Percentiles rank a stretch among this genome's conserved stretches.
phyloP scores from a whole-genome alignment of 37 sponge, comb jelly and placozoan species.

The Mnemiopsis leidyi region DNA sequence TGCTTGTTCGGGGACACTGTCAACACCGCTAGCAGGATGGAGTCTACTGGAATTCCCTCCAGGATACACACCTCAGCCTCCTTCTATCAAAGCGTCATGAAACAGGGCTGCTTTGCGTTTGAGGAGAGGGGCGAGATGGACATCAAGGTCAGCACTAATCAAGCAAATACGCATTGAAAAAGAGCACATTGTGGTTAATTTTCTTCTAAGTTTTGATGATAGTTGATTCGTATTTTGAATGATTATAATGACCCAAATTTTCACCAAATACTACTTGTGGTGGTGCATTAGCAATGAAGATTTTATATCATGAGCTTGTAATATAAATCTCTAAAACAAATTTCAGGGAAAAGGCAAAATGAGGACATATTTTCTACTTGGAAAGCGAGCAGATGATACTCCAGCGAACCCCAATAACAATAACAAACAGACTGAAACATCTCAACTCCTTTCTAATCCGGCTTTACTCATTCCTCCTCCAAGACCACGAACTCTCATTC shows the following conservation, averaged over 20 bases:
- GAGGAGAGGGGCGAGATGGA: constrained; percentile 27
- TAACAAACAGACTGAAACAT: not conserved
- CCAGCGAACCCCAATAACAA: too few relatives aligned
- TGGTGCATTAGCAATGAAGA: too few relatives aligned
- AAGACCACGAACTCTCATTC: not conserved
- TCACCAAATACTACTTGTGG: too few relatives aligned
- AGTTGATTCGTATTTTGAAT: too few relatives aligned
- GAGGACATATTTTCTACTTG: not conserved
- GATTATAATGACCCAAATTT: too few relatives aligned
- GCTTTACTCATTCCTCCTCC: not conserved
- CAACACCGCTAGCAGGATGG: constrained; percentile 39
- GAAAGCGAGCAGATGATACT: not conserved
- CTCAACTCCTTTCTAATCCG: not conserved
- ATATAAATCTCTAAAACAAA: not conserved
- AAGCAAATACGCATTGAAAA: too few relatives aligned
- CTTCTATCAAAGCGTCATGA: not conserved
- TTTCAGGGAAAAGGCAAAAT: not conserved
- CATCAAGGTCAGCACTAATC: not conserved
- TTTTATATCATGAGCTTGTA: too few relatives aligned
- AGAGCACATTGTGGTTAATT: too few relatives aligned
- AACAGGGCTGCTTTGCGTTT: not conserved
- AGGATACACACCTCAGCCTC: not conserved
- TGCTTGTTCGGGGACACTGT: constrained; percentile 13
- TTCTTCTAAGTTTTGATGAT: too few relatives aligned
- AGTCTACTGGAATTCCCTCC: not conserved